These are phyloP conservation scores for Athetis lepigone DNA, from an alignment of 2,888 invertebrate genomes.

Conservation along the genomic window DNA sequence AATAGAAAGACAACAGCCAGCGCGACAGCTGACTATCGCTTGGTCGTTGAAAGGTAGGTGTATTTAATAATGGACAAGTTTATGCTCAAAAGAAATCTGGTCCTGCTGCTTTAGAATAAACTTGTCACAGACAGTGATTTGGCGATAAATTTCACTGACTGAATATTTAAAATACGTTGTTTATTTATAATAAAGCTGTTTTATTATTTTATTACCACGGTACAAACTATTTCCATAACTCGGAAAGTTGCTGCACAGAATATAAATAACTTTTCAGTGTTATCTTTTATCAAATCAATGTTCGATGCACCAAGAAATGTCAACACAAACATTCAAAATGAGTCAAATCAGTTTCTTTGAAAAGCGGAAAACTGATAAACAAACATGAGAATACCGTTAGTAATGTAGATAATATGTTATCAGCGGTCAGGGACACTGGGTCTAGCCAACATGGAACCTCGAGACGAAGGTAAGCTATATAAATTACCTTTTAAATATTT, in stretches of 20 bases:
- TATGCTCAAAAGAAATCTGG: too few species aligned
- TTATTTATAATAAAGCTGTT: too few species aligned
- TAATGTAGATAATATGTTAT: conserved; percentile 13
- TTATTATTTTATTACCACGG: too few species aligned
- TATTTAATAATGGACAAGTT: too few species aligned
- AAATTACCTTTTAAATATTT: neutral
- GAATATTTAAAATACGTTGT: too few species aligned
- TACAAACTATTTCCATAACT: too few species aligned
- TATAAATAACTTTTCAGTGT: neutral
- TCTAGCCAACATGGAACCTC: conserved; percentile 38
- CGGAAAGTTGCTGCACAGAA: neutral
- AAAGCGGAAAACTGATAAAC: conserved; percentile 29
- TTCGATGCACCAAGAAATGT: neutral
- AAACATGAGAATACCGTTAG: neutral
- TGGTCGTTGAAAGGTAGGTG: too few species aligned
- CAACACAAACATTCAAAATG: conserved; percentile 47
- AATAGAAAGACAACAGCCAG: too few species aligned
- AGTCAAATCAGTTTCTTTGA: conserved; percentile 43
- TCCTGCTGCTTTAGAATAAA: too few species aligned
- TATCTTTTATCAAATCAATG: neutral
- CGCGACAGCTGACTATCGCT: too few species aligned
- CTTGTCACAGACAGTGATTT: too few species aligned
- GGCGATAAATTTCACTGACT: too few species aligned
- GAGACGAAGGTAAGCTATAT: conserved; percentile 48
- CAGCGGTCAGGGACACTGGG: conserved; percentile 1